Conservation (phyloP, 1,140 invertebrate genomes). For the Megalonaias nervosa region DNA sequence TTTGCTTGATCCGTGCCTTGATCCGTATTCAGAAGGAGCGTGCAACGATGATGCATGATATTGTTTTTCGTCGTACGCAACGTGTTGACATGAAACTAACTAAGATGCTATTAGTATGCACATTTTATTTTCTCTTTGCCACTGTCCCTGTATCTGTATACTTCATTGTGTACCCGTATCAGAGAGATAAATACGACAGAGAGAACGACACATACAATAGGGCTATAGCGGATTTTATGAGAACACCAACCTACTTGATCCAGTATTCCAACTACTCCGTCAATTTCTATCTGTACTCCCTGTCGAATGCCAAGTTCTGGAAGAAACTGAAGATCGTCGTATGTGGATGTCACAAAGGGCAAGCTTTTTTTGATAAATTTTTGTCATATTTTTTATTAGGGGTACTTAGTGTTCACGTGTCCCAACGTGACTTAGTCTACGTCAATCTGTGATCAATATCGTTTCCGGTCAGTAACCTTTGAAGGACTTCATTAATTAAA, state of each 20-base stretch:
- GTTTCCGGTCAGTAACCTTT: too few species aligned
- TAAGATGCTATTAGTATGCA: conserved; percentile 48
- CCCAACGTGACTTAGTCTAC: too few species aligned
- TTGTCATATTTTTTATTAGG: too few species aligned
- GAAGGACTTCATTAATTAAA: too few species aligned
- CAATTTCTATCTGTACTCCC: conserved; percentile 87
- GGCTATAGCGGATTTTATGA: conserved; percentile 66
- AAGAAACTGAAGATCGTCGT: conserved; percentile 63
- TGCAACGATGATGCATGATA: conserved; percentile 18
- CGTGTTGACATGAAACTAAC: conserved; percentile 41
- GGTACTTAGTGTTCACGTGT: too few species aligned
- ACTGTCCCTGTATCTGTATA: conserved; percentile 54
- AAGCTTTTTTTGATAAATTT: background rate
- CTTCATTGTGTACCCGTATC: conserved; percentile 49
- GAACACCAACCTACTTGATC: conserved; percentile 76
- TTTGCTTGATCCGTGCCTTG: conserved; percentile 36
- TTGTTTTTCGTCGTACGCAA: conserved; percentile 1
- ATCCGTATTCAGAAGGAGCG: conserved; percentile 8
- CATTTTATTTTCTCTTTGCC: conserved; percentile 49
- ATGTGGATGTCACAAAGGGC: conserved; percentile 19
- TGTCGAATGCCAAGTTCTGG: conserved; percentile 86
- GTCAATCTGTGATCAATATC: too few species aligned
- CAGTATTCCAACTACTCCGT: conserved; percentile 88
- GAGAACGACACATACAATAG: background rate
- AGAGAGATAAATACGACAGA: conserved; percentile 1